phyloP scores from a whole-genome alignment of 2,797 vertebrate genomes.

The Phrynocephalus guinanensis region DNA sequence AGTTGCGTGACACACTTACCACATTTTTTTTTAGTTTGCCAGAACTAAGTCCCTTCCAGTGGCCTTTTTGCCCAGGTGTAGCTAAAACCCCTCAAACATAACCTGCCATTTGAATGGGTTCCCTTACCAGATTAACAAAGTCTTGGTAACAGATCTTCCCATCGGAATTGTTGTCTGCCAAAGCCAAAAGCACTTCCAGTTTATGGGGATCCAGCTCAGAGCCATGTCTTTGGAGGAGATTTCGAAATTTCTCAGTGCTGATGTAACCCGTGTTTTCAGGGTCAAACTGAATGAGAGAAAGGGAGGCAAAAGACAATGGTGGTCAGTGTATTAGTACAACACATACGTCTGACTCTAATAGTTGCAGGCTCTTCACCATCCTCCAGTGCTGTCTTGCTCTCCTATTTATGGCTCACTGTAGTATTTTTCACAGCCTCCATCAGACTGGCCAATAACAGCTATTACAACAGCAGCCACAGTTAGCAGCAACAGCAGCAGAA shows the following conservation, averaged over 20 bases:
- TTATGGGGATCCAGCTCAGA: conserved; percentile 95
- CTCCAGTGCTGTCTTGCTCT: not conserved
- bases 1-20: not conserved
- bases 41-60: not conserved
- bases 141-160: conserved; percentile 98
- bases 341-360: not conserved
- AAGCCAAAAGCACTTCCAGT: conserved; percentile 92
- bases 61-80: not conserved
- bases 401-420: not conserved
- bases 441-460: not conserved
- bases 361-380: not conserved
- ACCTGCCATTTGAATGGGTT: conserved; percentile 9
- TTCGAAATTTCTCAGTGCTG: conserved; percentile 92
- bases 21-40: not conserved
- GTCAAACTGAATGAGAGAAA: conserved; percentile 85
- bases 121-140: conserved; percentile 95
- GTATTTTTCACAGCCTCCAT: not conserved
- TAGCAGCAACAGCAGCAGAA: too few relatives aligned
- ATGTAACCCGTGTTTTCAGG: conserved; percentile 93
- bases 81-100: not conserved
- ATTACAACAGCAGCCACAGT: not conserved
- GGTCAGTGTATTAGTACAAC: not conserved
- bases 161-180: conserved; percentile 91
- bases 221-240: conserved; percentile 89
- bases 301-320: conserved; percentile 43